Percentiles rank a stretch among this genome's conserved stretches.
Conservation (phyloP, 2,797 vertebrate genomes). For the Spondyliosoma cantharus region DNA sequence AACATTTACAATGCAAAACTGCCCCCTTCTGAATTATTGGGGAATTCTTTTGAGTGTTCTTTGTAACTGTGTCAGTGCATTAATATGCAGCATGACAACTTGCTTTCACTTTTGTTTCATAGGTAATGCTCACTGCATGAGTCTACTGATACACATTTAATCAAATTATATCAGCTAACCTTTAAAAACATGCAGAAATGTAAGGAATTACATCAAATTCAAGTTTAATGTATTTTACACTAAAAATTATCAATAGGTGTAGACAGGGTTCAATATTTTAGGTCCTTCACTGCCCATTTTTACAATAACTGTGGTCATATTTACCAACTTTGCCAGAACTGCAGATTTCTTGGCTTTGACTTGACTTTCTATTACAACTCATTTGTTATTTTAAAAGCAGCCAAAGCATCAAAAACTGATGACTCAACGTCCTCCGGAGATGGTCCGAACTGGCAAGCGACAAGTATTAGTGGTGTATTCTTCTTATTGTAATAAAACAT, state of each 20-base stretch:
- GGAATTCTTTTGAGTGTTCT: not conserved
- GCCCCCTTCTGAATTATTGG: not conserved
- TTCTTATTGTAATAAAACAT: not conserved
- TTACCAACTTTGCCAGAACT: not conserved
- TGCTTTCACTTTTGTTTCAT: slow-evolving; percentile 50
- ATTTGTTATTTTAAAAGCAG: too few species aligned
- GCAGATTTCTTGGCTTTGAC: not conserved
- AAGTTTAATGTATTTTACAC: not conserved
- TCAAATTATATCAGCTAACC: not conserved
- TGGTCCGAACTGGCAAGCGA: too few species aligned
- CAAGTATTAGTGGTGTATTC: too few species aligned
- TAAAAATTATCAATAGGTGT: not conserved
- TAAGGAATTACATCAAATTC: not conserved
- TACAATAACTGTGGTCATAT: not conserved
- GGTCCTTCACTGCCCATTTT: not conserved
- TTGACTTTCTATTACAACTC: too few species aligned
- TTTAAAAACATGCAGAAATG: not conserved
- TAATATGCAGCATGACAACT: too few species aligned
- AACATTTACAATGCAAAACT: not conserved
- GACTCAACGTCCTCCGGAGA: too few species aligned
- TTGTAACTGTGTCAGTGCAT: not conserved
- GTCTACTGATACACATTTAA: not conserved
- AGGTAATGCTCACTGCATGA: not conserved
- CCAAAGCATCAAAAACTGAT: too few species aligned
- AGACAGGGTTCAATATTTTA: not conserved